Conservation (phyloP, 2,888 invertebrate genomes). For the Malacosoma neustria region DNA sequence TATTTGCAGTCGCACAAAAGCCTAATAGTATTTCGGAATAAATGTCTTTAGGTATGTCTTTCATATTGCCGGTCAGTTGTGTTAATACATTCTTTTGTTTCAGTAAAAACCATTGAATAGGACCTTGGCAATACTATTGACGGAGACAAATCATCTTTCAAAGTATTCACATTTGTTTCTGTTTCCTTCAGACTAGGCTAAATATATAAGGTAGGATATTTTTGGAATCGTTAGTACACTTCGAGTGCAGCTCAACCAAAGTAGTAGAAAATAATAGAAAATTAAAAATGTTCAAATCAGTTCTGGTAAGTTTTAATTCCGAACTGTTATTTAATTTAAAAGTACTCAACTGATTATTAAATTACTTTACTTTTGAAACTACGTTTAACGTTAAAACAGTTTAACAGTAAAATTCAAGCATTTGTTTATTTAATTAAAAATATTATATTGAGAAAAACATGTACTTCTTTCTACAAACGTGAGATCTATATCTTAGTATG, state of each 20-base stretch:
- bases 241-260: conserved; percentile 21
- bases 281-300: conserved; percentile 28
- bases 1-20: neutral
- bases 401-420: too few relatives aligned
- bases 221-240: conserved; percentile 32
- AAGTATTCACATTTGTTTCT: conserved; percentile 33
- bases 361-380: too few relatives aligned
- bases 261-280: conserved; percentile 17
- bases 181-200: conserved; percentile 32
- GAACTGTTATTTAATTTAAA: neutral
- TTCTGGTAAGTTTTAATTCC: conserved; percentile 38
- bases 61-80: conserved; percentile 19
- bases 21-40: neutral
- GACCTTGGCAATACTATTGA: conserved; percentile 48
- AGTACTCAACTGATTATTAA: neutral
- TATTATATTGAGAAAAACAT: too few relatives aligned
- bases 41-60: neutral
- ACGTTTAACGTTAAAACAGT: too few relatives aligned
- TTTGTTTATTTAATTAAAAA: too few relatives aligned
- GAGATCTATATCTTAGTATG: too few relatives aligned
- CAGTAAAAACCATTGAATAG: conserved; percentile 35
- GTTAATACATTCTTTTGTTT: conserved; percentile 66
- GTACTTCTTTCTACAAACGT: too few relatives aligned
- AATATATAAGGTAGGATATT: conserved; percentile 49
- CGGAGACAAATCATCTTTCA: conserved; percentile 39